Conservation (phyloP, 2,888 invertebrate species). For the Oligia fasciuncula region DNA sequence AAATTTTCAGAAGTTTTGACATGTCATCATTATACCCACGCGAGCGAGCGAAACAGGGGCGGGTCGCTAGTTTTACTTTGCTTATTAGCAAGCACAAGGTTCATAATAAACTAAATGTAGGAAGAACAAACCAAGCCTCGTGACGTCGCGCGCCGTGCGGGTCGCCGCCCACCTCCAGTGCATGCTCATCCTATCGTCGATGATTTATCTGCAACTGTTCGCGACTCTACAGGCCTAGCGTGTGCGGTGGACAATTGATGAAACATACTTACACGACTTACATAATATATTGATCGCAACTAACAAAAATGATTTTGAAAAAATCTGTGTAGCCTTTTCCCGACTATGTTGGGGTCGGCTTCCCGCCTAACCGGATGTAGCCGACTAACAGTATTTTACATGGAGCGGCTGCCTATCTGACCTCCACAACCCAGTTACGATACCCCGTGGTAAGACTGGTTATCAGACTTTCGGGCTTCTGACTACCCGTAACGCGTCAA, state of each 20-base stretch:
- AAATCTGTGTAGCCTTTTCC: neutral
- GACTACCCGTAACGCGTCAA: neutral
- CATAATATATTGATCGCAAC: neutral
- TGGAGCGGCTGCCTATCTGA: neutral
- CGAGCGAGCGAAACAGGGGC: neutral
- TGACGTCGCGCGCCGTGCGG: slow-evolving; percentile 25
- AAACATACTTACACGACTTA: too few species aligned
- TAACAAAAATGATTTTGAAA: neutral
- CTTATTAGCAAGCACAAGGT: neutral
- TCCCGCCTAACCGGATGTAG: too few species aligned
- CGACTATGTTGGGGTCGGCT: neutral
- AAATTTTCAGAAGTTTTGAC: too few species aligned
- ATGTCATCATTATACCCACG: neutral
- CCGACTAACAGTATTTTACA: neutral
- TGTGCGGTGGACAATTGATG: neutral
- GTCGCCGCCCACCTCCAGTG: slow-evolving; percentile 25
- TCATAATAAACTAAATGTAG: neutral
- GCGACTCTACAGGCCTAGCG: neutral
- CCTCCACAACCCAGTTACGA: too few species aligned
- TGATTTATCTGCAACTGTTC: slow-evolving; percentile 8
- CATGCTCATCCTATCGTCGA: neutral
- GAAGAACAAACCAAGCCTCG: neutral
- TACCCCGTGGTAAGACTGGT: neutral
- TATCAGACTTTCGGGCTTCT: neutral
- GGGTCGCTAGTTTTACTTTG: neutral